Conservation (phyloP, 2,888 invertebrate genomes). For the Phytoseiulus persimilis region DNA sequence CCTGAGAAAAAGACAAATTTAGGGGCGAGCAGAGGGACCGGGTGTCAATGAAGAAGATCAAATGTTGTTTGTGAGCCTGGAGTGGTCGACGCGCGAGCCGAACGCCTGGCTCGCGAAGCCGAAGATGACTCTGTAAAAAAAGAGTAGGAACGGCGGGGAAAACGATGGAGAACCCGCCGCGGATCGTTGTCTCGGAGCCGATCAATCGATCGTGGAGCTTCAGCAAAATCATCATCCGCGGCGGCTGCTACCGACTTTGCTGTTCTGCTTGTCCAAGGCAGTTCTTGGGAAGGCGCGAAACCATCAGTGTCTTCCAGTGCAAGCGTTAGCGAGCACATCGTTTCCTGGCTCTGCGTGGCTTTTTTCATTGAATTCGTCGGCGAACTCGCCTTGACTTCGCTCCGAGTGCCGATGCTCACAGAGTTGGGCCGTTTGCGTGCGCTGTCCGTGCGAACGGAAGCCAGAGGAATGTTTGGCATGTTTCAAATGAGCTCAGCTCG, state of each 20-base stretch:
- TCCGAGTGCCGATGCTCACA: background rate
- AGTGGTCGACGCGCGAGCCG: background rate
- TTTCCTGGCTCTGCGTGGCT: background rate
- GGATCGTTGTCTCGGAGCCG: too few species aligned
- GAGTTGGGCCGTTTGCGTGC: background rate
- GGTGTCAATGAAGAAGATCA: background rate
- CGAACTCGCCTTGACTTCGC: background rate
- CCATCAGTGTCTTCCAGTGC: background rate
- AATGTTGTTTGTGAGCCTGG: background rate
- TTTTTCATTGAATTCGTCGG: background rate
- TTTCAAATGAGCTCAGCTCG: background rate
- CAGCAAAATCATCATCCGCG: background rate
- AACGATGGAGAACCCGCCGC: too few species aligned
- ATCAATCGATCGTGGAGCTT: too few species aligned
- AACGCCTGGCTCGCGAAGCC: too few species aligned
- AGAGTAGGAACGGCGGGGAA: too few species aligned
- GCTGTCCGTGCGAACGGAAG: conserved; percentile 5
- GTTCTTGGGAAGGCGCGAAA: background rate
- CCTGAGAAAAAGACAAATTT: conserved; percentile 5
- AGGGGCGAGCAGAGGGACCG: background rate
- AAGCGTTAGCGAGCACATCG: background rate
- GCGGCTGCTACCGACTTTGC: background rate
- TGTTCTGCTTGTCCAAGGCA: background rate
- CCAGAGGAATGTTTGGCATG: background rate
- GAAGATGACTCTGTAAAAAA: too few species aligned